Percentiles rank a stretch among this genome's conserved stretches.
These are phyloP conservation scores for Parazoanthus atlanticus DNA, from an alignment of 92 coral and sea anemone genomes.

Conservation along the genomic window DNA sequence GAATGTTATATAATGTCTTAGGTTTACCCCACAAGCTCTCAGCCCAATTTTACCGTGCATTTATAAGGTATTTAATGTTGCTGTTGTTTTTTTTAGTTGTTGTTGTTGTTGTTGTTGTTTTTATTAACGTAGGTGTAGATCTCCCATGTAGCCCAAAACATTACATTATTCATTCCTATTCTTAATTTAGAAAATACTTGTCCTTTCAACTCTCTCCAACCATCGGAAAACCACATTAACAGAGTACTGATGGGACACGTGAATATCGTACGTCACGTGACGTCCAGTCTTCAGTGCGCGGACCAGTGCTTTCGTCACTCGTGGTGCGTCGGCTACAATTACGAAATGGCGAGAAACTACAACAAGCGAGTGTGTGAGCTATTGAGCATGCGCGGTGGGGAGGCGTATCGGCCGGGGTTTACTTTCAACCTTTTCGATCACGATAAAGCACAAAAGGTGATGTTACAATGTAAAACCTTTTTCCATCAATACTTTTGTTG, in stretches of 20 bases:
- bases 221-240: neutral
- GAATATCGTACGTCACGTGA: neutral
- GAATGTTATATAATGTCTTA: no score
- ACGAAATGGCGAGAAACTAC: neutral
- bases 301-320: neutral
- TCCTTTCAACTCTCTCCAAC: neutral
- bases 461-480: neutral
- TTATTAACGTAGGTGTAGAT: no score
- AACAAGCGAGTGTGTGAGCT: slow-evolving; percentile 1
- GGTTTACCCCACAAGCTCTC: no score
- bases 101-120: no score
- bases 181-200: neutral
- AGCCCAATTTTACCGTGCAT: no score
- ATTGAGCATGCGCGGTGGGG: neutral
- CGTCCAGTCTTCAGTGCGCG: neutral
- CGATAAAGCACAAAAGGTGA: neutral
- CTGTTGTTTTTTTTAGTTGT: no score
- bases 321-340: slow-evolving; percentile 3
- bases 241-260: neutral
- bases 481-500: no score
- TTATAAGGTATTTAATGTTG: no score
- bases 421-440: neutral
- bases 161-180: neutral
- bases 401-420: neutral
- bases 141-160: no score